phyloP scores from a whole-genome alignment of 2,113 vertebrate genomes.

The Chaetorhynchus papuensis region DNA sequence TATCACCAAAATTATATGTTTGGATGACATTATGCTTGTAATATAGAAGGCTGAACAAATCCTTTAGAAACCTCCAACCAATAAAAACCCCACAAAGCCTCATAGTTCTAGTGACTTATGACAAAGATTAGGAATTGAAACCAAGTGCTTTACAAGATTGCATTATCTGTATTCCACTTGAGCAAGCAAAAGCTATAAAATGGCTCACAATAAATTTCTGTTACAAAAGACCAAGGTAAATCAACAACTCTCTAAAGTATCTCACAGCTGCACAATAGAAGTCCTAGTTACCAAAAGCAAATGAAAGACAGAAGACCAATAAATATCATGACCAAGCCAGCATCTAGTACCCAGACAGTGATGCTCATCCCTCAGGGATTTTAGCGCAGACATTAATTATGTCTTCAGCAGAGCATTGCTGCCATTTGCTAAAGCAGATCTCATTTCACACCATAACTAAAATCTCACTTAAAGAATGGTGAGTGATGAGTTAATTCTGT shows the following conservation, averaged over 20 bases:
- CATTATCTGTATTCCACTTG: background rate
- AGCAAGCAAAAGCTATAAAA: conserved; percentile 21
- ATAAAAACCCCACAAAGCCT: background rate
- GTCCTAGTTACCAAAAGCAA: background rate
- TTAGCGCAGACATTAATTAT: background rate
- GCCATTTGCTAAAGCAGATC: background rate
- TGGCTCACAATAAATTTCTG: background rate
- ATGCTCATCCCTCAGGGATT: background rate
- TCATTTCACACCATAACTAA: background rate
- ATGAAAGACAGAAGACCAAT: background rate
- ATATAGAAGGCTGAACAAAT: background rate
- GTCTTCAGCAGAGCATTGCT: background rate
- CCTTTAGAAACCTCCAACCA: background rate
- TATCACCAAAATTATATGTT: background rate
- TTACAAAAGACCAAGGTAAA: background rate
- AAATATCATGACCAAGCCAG: background rate
- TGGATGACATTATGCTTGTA: background rate
- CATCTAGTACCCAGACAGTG: background rate
- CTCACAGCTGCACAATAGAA: background rate
- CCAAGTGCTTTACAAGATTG: background rate
- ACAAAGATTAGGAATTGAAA: background rate
- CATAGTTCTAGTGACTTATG: background rate
- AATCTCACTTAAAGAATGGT: background rate
- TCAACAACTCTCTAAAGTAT: background rate
- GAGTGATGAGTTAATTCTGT: background rate